Conservation (phyloP, 2,113 vertebrate species). For the Mionectes macconnelli region DNA sequence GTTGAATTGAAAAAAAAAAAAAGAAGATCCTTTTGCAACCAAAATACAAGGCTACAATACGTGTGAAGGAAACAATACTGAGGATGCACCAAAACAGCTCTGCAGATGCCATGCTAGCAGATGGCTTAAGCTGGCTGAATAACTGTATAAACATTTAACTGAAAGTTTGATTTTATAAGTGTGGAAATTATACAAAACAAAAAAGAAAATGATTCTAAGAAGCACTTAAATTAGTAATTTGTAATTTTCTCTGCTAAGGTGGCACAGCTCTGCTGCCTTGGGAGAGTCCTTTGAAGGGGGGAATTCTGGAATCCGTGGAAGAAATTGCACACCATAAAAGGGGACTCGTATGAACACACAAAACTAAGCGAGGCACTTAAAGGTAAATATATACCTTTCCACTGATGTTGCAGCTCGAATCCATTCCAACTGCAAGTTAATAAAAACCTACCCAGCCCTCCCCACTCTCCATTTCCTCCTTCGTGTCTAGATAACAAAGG, state of each 20-base stretch:
- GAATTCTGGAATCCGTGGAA: background rate
- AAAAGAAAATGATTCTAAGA: conserved; percentile 49
- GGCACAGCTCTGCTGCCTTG: background rate
- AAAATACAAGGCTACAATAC: conserved; percentile 47
- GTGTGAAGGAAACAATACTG: conserved; percentile 21
- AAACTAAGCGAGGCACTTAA: background rate
- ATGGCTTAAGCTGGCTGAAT: conserved; percentile 46
- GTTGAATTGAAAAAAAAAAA: background rate
- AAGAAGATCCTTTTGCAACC: conserved; percentile 19
- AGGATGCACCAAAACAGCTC: background rate
- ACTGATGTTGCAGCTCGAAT: background rate
- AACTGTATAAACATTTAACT: conserved; percentile 58
- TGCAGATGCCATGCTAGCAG: conserved; percentile 16
- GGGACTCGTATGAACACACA: background rate
- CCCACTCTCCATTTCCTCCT: conserved; percentile 20
- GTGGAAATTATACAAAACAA: conserved; percentile 65
- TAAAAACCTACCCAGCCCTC: background rate
- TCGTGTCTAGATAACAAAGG: background rate
- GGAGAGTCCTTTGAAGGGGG: background rate
- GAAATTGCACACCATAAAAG: background rate
- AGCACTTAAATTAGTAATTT: conserved; percentile 59
- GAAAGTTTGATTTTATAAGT: conserved; percentile 60
- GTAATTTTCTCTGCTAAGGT: conserved; percentile 45
- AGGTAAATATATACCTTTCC: conserved; percentile 2
- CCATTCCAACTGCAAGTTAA: conserved; percentile 9